A percentile compares a stretch with the other conserved stretches of the same genome.
These are phyloP conservation scores for Columba janthina DNA, from an alignment of 2,113 vertebrate species.

Conservation along the genomic window DNA sequence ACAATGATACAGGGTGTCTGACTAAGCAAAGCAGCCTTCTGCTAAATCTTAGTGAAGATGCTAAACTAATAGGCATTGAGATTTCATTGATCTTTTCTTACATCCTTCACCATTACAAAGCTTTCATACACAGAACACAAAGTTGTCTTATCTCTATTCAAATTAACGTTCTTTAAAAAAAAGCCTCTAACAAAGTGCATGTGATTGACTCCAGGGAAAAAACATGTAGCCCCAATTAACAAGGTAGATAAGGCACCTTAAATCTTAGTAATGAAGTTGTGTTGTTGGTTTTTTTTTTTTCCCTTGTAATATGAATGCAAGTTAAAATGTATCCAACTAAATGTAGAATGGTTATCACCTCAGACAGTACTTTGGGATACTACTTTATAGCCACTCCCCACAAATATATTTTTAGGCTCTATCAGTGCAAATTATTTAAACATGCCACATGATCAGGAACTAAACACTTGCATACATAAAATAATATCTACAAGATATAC, in stretches of 20 bases:
- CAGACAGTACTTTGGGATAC: conserved; percentile 22
- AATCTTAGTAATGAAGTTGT: neutral
- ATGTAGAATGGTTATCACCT: neutral
- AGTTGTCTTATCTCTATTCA: neutral
- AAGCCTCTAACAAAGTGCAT: conserved; percentile 8
- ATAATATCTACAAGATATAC: conserved; percentile 4
- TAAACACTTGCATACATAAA: conserved; percentile 8
- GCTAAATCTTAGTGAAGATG: conserved; percentile 16
- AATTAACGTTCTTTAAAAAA: neutral
- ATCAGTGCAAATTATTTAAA: conserved; percentile 36
- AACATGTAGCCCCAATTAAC: neutral
- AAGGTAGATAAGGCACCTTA: conserved; percentile 63
- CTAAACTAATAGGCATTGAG: neutral
- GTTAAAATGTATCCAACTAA: neutral
- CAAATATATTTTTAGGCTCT: conserved; percentile 18
- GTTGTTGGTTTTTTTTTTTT: neutral
- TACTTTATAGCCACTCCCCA: conserved; percentile 37
- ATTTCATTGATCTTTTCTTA: neutral
- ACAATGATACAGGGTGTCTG: neutral
- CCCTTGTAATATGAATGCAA: neutral
- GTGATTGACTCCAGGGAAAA: conserved; percentile 4
- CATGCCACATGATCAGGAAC: conserved; percentile 31
- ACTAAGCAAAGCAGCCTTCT: conserved; percentile 24
- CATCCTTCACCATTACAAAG: conserved; percentile 9
- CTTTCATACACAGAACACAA: neutral